A percentile compares a stretch with the other conserved stretches of the same genome.
These are phyloP conservation scores for Acanthaster planci DNA, from an alignment of 35 echinoderm and acorn worm genomes.

Conservation along the genomic window DNA sequence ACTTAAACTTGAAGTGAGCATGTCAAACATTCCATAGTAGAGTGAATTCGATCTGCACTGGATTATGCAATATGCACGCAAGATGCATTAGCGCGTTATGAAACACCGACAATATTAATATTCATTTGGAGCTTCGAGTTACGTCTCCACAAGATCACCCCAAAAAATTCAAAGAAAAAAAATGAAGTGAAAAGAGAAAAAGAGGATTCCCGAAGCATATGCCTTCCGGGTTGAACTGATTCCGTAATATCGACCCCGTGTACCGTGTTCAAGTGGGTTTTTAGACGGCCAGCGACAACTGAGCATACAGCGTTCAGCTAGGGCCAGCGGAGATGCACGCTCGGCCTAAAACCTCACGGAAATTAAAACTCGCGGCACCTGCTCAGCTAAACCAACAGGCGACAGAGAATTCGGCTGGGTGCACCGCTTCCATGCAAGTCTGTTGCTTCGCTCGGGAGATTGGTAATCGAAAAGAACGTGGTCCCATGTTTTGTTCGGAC, in stretches of 20 bases:
- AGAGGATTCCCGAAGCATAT: background rate
- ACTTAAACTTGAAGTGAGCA: background rate
- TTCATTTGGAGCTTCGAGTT: constrained; percentile 10
- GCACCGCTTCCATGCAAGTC: background rate
- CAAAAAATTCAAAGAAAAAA: background rate
- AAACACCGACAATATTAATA: background rate
- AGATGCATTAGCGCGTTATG: constrained; percentile 11
- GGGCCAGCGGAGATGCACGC: background rate
- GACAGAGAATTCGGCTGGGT: background rate
- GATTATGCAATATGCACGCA: background rate
- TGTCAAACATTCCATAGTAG: too few species aligned
- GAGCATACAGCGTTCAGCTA: constrained; percentile 5
- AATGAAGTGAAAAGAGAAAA: background rate
- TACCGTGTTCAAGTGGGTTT: constrained; percentile 16
- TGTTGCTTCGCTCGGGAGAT: background rate
- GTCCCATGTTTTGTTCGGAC: background rate
- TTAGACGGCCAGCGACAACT: background rate
- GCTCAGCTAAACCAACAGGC: constrained; percentile 13
- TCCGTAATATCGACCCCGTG: constrained; percentile 21
- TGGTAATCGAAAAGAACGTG: background rate
- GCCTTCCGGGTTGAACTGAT: constrained; percentile 10
- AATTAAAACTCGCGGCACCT: constrained; percentile 16
- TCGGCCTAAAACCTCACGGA: background rate
- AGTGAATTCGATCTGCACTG: too few species aligned
- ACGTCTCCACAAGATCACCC: background rate